Evolutionary conservation across 2,113 vertebrate species (phyloP), one percentile per base, ranked within the genome.

Genomic region (Kryptolebias marmoratus): DNA sequence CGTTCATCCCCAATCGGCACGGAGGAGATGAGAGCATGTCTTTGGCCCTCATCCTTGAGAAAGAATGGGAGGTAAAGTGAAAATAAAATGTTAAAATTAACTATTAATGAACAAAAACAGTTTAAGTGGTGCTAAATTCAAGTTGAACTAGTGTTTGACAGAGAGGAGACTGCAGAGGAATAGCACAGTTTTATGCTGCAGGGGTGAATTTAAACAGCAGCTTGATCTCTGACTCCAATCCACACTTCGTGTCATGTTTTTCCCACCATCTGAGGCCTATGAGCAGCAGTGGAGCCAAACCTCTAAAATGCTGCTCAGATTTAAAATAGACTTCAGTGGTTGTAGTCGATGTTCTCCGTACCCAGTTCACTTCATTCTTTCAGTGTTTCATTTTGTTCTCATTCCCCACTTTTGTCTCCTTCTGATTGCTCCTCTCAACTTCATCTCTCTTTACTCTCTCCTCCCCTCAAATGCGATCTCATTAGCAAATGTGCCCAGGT

Each of bases 1-100:
- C 67, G 22, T 64, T 89, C 77, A 87, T 82, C 80, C 71, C 80
- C 55, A 76, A 10, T 87, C 80, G 75, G 78, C 73, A 71, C 69
- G 72, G 60, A 77, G 54, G 68, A 79, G 79, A 76, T 73, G 84
- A 81, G 79, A 69, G 68, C 13, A 18, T 27, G 83, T 71, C 69
- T 85, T 69, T 66, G 58, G 32, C 36, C 39, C 71, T 32, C 45
- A 28, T 44, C 31, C 11, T 42, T 36, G 55, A 75, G 65, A 81
- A 64, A 44, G 16, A 42, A 50, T 39, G n/a, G 16, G 48, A 22
- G 45, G 61, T 15, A 65, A 75, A 69, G 53, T 44, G 14, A 77
- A 57, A 88, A 81, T 81, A 60, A 72, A 66, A 68, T 59, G 52
- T 80, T 82, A 52, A 87, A 22, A 68, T 59, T 7, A 66, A 69